These are phyloP conservation scores for Drosophila macrospina DNA, from an alignment of 2,888 invertebrate genomes.

Conservation along the genomic window DNA sequence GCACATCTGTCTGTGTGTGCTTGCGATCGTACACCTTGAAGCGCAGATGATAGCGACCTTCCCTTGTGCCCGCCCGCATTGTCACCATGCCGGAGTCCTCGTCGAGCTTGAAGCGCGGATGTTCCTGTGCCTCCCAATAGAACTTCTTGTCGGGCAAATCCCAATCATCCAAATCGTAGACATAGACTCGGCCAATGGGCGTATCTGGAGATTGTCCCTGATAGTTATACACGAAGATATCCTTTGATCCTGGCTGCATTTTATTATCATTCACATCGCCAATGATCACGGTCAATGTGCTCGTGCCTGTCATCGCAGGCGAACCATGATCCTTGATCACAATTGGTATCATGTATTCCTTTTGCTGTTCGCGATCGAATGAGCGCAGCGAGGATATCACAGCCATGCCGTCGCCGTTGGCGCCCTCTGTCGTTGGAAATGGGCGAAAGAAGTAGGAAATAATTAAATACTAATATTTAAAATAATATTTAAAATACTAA, in stretches of 20 bases:
- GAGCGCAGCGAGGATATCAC: slow-evolving; percentile 96
- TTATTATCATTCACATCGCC: slow-evolving; percentile 99
- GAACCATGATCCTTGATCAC: slow-evolving; percentile 98
- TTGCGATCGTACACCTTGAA: slow-evolving; percentile 97
- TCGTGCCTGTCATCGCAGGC: slow-evolving; percentile 98
- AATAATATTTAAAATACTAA: neutral
- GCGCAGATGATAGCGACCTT: slow-evolving; percentile 92
- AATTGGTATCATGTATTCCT: slow-evolving; percentile 98
- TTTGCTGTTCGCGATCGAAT: slow-evolving; percentile 98
- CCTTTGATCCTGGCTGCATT: slow-evolving; percentile 98
- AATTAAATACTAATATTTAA: neutral
- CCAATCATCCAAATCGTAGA: slow-evolving; percentile 99
- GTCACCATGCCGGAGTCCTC: slow-evolving; percentile 97
- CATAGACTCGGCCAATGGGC: slow-evolving; percentile 97
- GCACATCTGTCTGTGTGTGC: slow-evolving; percentile 97
- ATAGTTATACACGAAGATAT: slow-evolving; percentile 98
- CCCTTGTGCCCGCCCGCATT: slow-evolving; percentile 96
- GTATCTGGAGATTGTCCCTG: slow-evolving; percentile 95
- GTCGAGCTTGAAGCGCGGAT: slow-evolving; percentile 94
- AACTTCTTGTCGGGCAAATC: slow-evolving; percentile 99
- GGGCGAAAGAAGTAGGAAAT: neutral
- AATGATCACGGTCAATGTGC: slow-evolving; percentile 97
- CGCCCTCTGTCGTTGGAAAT: slow-evolving; percentile 90
- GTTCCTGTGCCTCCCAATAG: slow-evolving; percentile 95
- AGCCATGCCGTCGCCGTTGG: slow-evolving; percentile 99